Base-by-base conservation (phyloP, 2,113 vertebrate species). In the Loxodonta africana region DNA sequence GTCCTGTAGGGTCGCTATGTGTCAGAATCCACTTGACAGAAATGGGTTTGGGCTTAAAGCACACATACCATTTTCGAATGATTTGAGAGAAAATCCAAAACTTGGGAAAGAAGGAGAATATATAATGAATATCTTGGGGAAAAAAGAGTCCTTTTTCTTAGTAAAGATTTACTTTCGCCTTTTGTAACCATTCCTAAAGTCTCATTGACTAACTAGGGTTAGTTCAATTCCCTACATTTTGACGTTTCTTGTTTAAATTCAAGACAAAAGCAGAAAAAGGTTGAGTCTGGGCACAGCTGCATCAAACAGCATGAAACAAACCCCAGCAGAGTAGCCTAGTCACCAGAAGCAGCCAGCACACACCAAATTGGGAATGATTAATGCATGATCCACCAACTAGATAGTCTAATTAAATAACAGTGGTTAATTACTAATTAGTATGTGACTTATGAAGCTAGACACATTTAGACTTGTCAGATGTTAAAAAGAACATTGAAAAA, bases 351-450 rank as follows among this genome's bases (percentile, higher is more conserved):
- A 98, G 98, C 95, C 78, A 41, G 97, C 94, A 96, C 81, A 88
- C 90, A 98, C 97, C 97, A 98, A 99, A 99, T 99, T 98, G 98
- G 98, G 97, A 96, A 85, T 99, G 98, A 99, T 99, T 99, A 99
- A 99, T 99, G 99, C 98, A 98, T 96, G 63, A 97, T 94, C 98
- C 97, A 97, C 97, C 98, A 98, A 98, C 98, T 95, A 98, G 98
- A 98, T 94, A 51, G 94, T 97, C 97, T 99, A 99, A 99, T 99
- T 99, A 99, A 99, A 99, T 99, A 99, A 99, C 98, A 98, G 97
- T 97, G 98, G 97, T 98, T 99, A 99, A 99, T 99, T 99, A 99
- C 98, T 96, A 98, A 98, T 98, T 98, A 95, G 96, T 77, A 98
- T 78, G 97, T 99, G 99, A 99, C 99, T 99, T 99, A 98, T 94